Base-by-base conservation (phyloP, 2,888 invertebrate genomes). In the Thumatha senex region DNA sequence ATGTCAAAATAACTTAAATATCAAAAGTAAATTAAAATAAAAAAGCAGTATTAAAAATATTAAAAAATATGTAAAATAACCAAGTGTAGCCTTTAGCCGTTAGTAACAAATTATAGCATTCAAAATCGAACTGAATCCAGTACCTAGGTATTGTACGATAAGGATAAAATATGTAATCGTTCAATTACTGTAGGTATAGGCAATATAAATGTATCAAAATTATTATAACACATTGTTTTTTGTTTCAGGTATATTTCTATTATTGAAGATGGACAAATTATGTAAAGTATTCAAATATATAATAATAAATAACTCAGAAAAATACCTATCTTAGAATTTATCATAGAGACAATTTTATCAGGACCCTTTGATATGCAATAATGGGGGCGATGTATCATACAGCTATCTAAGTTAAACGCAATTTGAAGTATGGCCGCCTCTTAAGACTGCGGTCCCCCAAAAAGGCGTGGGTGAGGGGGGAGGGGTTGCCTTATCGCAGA, bases 331-430 rank as follows among this genome's bases (percentile, higher is more conserved):
- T 64, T 58, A 61, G 63, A 67, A 68, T 64, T 79, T 76, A 81
- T 81, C 77, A 76, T 70, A 61, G 62, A 65, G 67, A 75, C 74
- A 78, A 78, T 77, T 79, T 86, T 89, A 87, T 87, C 89, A 78
- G 74, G 72, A 74, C 79, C 79, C 76, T 82, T 87, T 85, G 85
- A 89, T 89, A 89, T 88, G 89, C 87, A 89, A 89, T 89, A 89
- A 88, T 83, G 85, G 86, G 62, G 73, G 80, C 83, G 76, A 91
- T 91, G 83, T 88, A 89, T 91, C 89, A 90, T 88, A 84, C 85
- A 88, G 86, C 84, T 89, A 88, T 88, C 88, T 88, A 84, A 89
- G 78, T 89, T 86, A 87, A 89, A 90, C 87, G 85, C 88, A 86
- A 86, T 90, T 89, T 91, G 90, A 91, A 86, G 89, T 88, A 90